Evolutionary conservation across 1,140 invertebrate species (phyloP).

Genomic region (Drosophila fuyamai): DNA sequence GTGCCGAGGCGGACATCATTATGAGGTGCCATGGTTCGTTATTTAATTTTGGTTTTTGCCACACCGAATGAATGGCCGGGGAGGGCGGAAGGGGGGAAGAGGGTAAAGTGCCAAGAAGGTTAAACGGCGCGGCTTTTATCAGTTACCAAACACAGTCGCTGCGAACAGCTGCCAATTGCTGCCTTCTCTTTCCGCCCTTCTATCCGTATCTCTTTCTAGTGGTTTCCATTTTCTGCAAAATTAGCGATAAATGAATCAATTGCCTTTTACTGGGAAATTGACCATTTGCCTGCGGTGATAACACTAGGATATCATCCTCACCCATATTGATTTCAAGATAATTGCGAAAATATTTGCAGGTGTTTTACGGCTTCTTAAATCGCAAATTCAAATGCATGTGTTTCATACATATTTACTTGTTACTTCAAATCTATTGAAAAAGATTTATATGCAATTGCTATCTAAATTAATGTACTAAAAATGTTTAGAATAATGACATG

Average conservation of each 20-base stretch:
- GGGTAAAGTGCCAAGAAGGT: constrained; percentile 30
- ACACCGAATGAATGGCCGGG: neutral
- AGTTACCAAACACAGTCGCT: constrained; percentile 1
- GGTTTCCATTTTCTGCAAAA: constrained; percentile 35
- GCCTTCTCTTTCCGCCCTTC: neutral
- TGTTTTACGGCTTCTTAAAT: neutral
- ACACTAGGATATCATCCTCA: constrained; percentile 4
- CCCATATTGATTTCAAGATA: constrained; percentile 13
- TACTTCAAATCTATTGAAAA: too few species aligned
- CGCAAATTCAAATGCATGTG: neutral
- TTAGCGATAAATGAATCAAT: constrained; percentile 39
- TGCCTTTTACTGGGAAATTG: constrained; percentile 25
- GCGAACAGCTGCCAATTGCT: constrained; percentile 6
- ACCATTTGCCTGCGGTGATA: constrained; percentile 26
- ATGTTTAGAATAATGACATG: too few species aligned
- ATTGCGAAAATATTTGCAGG: constrained; percentile 16
- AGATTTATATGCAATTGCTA: too few species aligned
- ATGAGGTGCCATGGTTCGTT: constrained; percentile 27
- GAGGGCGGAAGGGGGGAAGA: neutral
- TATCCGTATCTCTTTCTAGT: neutral
- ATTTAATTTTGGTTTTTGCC: constrained; percentile 29
- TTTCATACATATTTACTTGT: too few species aligned
- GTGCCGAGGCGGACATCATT: constrained; percentile 6
- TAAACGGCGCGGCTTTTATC: constrained; percentile 25
- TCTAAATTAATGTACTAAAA: too few species aligned